phyloP scores from a whole-genome alignment of 2,888 invertebrate species.

The Clusia tigrina region DNA sequence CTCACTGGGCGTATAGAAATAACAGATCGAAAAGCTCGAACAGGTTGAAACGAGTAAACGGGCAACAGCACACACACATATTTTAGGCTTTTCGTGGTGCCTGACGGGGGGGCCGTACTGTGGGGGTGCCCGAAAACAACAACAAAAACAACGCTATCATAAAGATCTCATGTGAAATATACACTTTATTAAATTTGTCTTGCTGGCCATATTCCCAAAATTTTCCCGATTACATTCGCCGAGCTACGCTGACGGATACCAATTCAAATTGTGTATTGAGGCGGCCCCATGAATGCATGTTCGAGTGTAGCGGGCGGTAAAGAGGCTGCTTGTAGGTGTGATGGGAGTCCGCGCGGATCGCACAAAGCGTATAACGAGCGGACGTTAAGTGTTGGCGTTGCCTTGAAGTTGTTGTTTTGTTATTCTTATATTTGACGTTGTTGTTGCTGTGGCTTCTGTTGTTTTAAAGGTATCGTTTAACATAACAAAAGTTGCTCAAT shows the following conservation, averaged over 20 bases:
- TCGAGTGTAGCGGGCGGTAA: too few relatives aligned
- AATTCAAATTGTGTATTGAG: too few relatives aligned
- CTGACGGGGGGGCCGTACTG: not conserved
- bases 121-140: not conserved
- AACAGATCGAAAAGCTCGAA: not conserved
- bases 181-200: constrained; percentile 37
- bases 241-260: not conserved
- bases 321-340: too few relatives aligned
- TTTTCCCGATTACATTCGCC: not conserved
- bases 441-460: not conserved
- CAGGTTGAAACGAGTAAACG: not conserved
- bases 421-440: not conserved
- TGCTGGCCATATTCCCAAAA: not conserved
- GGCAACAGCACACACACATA: not conserved
- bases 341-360: not conserved
- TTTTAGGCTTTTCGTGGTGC: not conserved
- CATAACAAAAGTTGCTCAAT: constrained; percentile 16
- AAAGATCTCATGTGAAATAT: constrained; percentile 44
- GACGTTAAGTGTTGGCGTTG: not conserved
- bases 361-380: not conserved
- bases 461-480: constrained; percentile 25
- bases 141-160: constrained; percentile 23
- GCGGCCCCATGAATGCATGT: too few relatives aligned
- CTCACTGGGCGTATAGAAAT: not conserved
- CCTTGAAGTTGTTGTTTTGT: not conserved